A percentile compares a stretch with the other conserved stretches of the same genome.
phyloP scores from a whole-genome alignment of 2,888 invertebrate genomes.

The Callyntrura guangdongensis region DNA sequence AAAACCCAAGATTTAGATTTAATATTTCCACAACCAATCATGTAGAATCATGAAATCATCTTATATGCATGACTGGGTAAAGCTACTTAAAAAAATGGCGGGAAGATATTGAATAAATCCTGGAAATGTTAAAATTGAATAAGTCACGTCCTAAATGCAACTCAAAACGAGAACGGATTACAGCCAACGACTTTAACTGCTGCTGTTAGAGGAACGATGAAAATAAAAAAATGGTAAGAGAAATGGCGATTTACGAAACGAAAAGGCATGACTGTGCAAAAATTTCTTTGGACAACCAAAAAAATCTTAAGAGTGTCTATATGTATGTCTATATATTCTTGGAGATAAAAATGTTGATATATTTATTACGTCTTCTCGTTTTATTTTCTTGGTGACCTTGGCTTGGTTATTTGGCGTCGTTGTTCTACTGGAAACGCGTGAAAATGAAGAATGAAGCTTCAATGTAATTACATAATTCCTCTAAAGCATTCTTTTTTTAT shows the following conservation, averaged over 20 bases:
- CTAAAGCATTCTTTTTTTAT: slow-evolving; percentile 5
- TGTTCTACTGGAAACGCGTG: background rate
- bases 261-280: background rate
- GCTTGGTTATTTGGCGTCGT: background rate
- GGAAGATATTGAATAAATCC: background rate
- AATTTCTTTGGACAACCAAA: background rate
- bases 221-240: no score
- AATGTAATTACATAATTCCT: slow-evolving; percentile 25
- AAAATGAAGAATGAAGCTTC: slow-evolving; percentile 6
- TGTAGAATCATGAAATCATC: no score
- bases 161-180: no score
- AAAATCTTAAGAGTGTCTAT: no score
- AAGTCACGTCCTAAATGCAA: background rate
- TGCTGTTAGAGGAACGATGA: background rate
- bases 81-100: background rate
- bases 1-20: background rate
- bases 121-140: background rate
- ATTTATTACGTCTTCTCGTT: background rate
- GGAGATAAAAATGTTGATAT: no score
- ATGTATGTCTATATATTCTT: background rate
- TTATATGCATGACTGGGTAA: background rate
- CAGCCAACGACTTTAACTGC: no score
- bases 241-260: no score
- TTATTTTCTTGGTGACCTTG: background rate
- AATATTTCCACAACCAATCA: background rate